Conservation (phyloP, 2,113 vertebrate species). For the Psephotus haematonotus region DNA sequence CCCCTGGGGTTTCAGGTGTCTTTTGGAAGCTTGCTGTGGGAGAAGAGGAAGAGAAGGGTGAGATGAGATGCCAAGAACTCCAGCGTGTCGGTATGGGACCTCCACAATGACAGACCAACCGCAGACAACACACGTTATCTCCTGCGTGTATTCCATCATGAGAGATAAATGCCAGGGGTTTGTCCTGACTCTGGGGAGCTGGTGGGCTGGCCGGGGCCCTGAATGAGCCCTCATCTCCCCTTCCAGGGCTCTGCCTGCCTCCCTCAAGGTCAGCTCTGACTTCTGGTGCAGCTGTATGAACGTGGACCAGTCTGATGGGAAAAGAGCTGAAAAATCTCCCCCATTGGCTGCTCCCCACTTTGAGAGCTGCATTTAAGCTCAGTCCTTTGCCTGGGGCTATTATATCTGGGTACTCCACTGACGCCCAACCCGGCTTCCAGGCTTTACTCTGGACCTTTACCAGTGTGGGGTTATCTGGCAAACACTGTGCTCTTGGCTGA, state of each 20-base stretch:
- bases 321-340: not conserved
- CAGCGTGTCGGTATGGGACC: not conserved
- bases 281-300: not conserved
- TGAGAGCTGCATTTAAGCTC: not conserved
- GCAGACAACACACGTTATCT: not conserved
- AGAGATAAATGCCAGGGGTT: not conserved
- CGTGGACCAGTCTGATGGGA: not conserved
- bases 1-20: not conserved
- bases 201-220: not conserved
- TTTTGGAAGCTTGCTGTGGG: not conserved
- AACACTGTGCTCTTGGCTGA: not conserved
- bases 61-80: not conserved
- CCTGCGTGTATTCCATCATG: not conserved
- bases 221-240: not conserved
- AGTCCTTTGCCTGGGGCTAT: not conserved
- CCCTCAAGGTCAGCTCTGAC: not conserved
- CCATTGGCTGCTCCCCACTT: not conserved
- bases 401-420: not conserved
- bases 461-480: not conserved
- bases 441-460: not conserved
- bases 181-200: not conserved
- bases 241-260: not conserved
- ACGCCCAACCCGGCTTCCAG: not conserved
- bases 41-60: not conserved
- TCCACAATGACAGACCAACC: not conserved